phyloP scores from a whole-genome alignment of 2,113 vertebrate species.

The Melanocharis versteri region DNA sequence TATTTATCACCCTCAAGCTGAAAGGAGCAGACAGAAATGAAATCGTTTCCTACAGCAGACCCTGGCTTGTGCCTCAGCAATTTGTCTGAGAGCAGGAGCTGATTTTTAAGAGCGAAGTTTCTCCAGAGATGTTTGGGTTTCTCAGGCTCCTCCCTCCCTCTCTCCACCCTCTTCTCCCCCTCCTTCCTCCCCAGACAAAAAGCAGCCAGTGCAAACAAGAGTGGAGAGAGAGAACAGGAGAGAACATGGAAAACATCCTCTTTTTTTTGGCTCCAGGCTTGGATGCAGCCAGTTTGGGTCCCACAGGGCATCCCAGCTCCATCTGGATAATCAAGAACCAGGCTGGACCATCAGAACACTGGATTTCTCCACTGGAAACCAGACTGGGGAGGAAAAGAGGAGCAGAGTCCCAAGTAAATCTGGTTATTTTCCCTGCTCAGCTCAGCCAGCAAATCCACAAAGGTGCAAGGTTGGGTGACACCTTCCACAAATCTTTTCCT shows the following conservation, averaged over 20 bases:
- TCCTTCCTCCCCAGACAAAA: background rate
- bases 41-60: background rate
- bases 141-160: background rate
- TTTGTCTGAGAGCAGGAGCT: background rate
- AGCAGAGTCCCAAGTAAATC: background rate
- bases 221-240: background rate
- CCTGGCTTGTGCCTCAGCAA: background rate
- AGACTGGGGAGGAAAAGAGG: background rate
- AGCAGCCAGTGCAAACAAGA: background rate
- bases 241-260: background rate
- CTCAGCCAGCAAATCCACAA: background rate
- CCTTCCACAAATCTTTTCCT: background rate
- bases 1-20: constrained; percentile 25
- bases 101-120: background rate
- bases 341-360: background rate
- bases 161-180: background rate
- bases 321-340: background rate
- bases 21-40: background rate
- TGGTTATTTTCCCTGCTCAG: background rate
- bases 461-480: background rate
- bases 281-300: background rate
- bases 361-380: background rate
- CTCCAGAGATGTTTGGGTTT: background rate
- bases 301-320: background rate
- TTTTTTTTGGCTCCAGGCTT: background rate